Base-by-base conservation (phyloP, 1,140 invertebrate species). In the Solenopsis fugax region DNA sequence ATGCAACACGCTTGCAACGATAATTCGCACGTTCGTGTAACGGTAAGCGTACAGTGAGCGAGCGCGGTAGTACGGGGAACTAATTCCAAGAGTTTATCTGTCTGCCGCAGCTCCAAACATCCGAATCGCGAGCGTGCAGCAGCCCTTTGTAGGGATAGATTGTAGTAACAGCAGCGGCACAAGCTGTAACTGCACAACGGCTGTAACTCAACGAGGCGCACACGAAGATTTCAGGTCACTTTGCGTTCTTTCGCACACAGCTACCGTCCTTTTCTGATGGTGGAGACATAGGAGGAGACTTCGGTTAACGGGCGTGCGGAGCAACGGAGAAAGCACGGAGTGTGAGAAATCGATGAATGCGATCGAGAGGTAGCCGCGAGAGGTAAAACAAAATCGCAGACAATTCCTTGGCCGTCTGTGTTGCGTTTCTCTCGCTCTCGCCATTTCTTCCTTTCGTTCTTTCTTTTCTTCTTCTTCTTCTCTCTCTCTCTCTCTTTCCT, bases 341-440 rank as follows among this genome's bases (percentile, higher is more conserved):
- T 94, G 94, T 94, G 94, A 95, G 94, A 94, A 95, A 95, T 95
- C 94, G 94, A 95, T 94, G 94, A 94, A 93, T 93, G 88, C 93
- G 93, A 95, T 95, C 94, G 94, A 92, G 91, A 92, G 89, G 89
- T 91, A 90, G 91, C 88, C 86, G 89, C 91, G 89, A 86, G 86
- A 90, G 91, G 88, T 92, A 92, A 93, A 93, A 93, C 92, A 91
- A 93, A 94, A 94, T 94, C 90, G 91, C 93, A 93, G 92, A 94
- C 93, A 92, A 92, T 92, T 93, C 88, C 89, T 89, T 90, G 88
- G 88, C 90, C 69, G 69, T 41, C 41, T 60, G 88, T 90, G 92
- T 91, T 90, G 89, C 89, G 89, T 76, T 88, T 87, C 87, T 88
- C 45, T 54, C 45, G 41, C 60, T 85, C 76, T 88, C 69, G 80